phyloP scores from a whole-genome alignment of 2,113 vertebrate species.

The Pterophyllum scalare region DNA sequence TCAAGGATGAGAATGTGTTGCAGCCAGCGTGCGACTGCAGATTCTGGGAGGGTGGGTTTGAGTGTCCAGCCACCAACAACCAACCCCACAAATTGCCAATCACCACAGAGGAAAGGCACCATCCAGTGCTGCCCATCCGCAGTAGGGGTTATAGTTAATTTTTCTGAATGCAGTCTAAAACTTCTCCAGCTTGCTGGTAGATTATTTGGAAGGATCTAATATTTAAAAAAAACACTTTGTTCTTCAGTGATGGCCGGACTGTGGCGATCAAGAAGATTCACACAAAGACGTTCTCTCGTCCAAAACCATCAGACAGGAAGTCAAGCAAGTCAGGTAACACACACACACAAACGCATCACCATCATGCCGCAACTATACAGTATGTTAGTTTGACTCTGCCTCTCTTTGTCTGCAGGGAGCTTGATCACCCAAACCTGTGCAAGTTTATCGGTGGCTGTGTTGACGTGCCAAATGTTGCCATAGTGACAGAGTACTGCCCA shows the following conservation, averaged over 20 bases:
- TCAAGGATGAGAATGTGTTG: not conserved
- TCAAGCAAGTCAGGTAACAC: conserved; percentile 86
- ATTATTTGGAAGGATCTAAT: not conserved
- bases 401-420: conserved; percentile 78
- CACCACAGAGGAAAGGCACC: too few relatives aligned
- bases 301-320: conserved; percentile 86
- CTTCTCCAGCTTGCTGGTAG: not conserved
- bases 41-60: not conserved
- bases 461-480: conserved; percentile 85
- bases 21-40: not conserved
- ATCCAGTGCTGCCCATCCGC: accelerated
- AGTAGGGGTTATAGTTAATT: not conserved
- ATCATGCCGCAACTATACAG: not conserved
- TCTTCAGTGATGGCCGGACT: conserved; percentile 84
- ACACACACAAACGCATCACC: not conserved
- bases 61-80: not conserved
- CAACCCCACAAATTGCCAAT: too few relatives aligned
- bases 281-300: conserved; percentile 82
- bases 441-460: conserved; percentile 88
- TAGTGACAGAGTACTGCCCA: conserved; percentile 89
- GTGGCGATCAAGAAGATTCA: conserved; percentile 87
- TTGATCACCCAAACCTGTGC: conserved; percentile 89
- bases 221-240: not conserved
- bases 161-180: not conserved
- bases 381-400: not conserved